Conservation (phyloP, 2,797 vertebrate genomes). For the Gallinago solitaria region DNA sequence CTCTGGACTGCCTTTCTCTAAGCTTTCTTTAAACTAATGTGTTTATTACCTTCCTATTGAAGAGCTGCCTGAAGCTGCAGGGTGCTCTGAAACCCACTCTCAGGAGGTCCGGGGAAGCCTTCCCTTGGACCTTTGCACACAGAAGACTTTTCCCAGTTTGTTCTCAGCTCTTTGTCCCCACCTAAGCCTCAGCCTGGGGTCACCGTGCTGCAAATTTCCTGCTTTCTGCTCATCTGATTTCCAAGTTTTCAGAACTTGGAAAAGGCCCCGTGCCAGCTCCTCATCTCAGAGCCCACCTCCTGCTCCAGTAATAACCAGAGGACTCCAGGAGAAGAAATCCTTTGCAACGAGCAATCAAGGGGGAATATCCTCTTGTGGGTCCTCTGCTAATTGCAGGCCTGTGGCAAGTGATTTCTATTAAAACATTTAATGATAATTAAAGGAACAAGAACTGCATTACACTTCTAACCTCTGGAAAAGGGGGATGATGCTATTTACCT, state of each 20-base stretch:
- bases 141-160: background rate
- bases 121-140: background rate
- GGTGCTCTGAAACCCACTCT: background rate
- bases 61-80: background rate
- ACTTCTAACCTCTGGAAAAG: background rate
- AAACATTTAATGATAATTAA: background rate
- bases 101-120: background rate
- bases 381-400: background rate
- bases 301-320: background rate
- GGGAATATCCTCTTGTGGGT: background rate
- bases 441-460: background rate
- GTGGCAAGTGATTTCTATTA: background rate
- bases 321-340: background rate
- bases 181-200: background rate
- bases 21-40: background rate
- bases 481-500: background rate
- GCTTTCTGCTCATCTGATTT: background rate
- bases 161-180: background rate
- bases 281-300: fast-evolving
- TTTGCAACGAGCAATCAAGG: background rate
- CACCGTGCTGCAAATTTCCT: fast-evolving
- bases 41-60: background rate
- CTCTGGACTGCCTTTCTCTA: background rate
- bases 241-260: fast-evolving
- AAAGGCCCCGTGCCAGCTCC: background rate